These are phyloP conservation scores for Solenopsis invicta DNA, from an alignment of 1,140 invertebrate genomes.

Conservation along the genomic window DNA sequence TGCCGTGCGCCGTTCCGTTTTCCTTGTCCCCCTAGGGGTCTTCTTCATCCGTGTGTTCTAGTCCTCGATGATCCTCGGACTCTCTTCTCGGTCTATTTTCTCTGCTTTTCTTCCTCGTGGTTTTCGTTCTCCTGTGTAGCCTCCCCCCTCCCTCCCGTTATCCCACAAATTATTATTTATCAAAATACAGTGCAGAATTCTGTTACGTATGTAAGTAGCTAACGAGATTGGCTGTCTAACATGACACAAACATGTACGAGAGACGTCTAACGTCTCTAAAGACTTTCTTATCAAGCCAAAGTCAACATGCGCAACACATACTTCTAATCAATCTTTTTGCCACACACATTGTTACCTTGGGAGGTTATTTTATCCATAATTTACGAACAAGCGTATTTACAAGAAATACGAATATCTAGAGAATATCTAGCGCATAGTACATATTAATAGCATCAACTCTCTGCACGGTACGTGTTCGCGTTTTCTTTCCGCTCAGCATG, in stretches of 20 bases:
- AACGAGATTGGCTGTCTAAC: too few species aligned
- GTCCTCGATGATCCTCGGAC: background rate
- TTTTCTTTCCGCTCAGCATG: background rate
- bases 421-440: background rate
- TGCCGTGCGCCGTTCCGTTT: background rate
- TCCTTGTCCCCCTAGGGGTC: background rate
- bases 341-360: background rate
- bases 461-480: background rate
- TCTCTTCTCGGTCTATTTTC: background rate
- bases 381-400: background rate
- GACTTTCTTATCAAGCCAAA: background rate
- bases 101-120: background rate
- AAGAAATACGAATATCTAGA: constrained; percentile 1
- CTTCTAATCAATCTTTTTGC: background rate
- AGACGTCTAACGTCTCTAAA: background rate
- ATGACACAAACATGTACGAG: background rate
- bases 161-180: constrained; percentile 23
- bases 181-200: background rate
- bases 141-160: too few species aligned
- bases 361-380: background rate
- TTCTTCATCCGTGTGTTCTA: background rate
- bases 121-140: background rate
- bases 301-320: too few species aligned
- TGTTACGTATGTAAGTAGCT: background rate
- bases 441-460: constrained; percentile 7